A percentile compares a stretch with the other conserved stretches of the same genome.
Evolutionary conservation across 1,140 invertebrate species (phyloP).

Genomic region (Latrodectus geometricus): DNA sequence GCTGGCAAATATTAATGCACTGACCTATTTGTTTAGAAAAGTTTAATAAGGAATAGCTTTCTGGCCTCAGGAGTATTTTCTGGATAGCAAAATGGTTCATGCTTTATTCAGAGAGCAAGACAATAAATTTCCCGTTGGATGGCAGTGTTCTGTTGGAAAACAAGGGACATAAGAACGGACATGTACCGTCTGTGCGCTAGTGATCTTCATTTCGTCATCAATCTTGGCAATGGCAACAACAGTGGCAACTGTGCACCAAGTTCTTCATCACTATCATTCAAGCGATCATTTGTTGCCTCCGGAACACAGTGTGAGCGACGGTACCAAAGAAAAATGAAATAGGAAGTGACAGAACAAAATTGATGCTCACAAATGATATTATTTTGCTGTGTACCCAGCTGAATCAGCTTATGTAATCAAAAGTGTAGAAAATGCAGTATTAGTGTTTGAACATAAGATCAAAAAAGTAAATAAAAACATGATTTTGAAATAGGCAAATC

Average conservation of each 20-base stretch:
- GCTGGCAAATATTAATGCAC: too few species aligned
- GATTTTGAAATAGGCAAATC: too few species aligned
- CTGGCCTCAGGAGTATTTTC: background rate
- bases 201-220: constrained; percentile 53
- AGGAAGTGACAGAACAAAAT: constrained; percentile 37
- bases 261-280: constrained; percentile 59
- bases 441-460: too few species aligned
- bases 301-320: constrained; percentile 27
- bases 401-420: too few species aligned
- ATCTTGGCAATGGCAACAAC: constrained; percentile 52
- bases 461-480: too few species aligned
- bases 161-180: constrained; percentile 37
- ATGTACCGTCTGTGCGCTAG: constrained; percentile 48
- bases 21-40: too few species aligned
- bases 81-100: background rate
- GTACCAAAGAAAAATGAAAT: constrained; percentile 18
- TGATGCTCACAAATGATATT: constrained; percentile 47
- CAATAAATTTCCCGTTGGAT: constrained; percentile 47
- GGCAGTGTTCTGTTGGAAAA: constrained; percentile 41
- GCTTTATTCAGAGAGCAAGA: constrained; percentile 1
- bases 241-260: constrained; percentile 36
- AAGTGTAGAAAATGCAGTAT: too few species aligned
- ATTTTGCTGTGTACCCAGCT: background rate
- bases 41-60: background rate
- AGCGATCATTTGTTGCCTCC: constrained; percentile 54